phyloP scores from a whole-genome alignment of 2,113 vertebrate species.

The Larimichthys polyactis region DNA sequence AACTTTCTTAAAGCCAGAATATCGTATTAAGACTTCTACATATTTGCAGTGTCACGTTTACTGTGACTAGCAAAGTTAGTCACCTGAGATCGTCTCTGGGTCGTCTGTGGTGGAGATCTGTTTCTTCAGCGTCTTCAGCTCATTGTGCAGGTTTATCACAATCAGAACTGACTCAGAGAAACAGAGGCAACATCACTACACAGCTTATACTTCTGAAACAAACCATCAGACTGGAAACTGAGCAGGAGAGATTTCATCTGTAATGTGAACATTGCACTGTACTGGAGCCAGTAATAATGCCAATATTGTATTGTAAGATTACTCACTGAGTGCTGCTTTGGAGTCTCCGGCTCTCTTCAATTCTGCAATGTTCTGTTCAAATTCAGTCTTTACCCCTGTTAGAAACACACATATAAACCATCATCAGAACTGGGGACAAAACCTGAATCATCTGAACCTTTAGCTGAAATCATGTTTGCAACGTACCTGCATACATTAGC shows the following conservation, averaged over 20 bases:
- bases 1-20: no score
- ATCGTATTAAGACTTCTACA: no score
- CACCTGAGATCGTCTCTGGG: slow-evolving; percentile 30
- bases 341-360: slow-evolving; percentile 19
- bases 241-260: background rate
- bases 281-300: no score
- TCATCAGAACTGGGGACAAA: background rate
- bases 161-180: slow-evolving; percentile 41
- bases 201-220: background rate
- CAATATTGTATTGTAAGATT: background rate
- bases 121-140: slow-evolving; percentile 31
- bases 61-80: background rate
- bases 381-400: slow-evolving; percentile 35
- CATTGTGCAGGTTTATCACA: slow-evolving; percentile 44
- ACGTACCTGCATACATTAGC: slow-evolving; percentile 24
- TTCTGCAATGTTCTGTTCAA: slow-evolving; percentile 35
- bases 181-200: background rate
- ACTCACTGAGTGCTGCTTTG: slow-evolving; percentile 45
- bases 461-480: background rate
- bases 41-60: background rate
- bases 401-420: background rate
- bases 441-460: background rate
- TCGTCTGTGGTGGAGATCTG: slow-evolving; percentile 16
- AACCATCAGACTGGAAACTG: background rate
- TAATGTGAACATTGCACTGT: background rate